Percentiles rank a stretch among this genome's conserved stretches.
Evolutionary conservation across 2,113 vertebrate species (phyloP).

Genomic region (Camelus bactrianus): DNA sequence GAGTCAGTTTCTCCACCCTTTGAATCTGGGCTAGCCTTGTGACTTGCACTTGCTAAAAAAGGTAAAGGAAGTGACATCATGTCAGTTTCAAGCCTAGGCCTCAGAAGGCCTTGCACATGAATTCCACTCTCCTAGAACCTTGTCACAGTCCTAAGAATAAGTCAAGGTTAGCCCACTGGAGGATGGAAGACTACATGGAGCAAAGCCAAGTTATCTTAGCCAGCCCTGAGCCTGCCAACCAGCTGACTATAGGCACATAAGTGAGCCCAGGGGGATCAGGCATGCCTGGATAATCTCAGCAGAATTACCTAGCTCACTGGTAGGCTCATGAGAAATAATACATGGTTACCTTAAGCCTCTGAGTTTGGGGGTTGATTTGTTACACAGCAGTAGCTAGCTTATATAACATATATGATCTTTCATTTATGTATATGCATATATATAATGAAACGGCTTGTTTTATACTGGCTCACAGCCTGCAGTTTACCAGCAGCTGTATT

Average conservation of each 20-base stretch:
- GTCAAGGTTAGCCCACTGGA: neutral
- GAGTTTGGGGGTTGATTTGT: neutral
- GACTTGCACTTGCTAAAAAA: neutral
- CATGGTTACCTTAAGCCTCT: neutral
- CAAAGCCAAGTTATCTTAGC: neutral
- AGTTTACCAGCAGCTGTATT: neutral
- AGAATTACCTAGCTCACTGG: neutral
- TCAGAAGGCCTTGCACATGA: neutral
- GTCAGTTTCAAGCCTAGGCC: neutral
- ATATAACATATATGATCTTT: neutral
- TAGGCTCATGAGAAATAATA: neutral
- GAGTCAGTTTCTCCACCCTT: neutral
- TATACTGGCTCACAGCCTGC: neutral
- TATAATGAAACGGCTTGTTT: neutral
- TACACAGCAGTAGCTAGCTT: neutral
- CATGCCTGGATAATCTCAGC: neutral
- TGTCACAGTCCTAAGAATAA: neutral
- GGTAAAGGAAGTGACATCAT: neutral
- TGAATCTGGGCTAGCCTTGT: neutral
- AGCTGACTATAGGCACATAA: neutral
- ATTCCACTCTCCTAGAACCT: neutral
- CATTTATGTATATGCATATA: too few relatives aligned
- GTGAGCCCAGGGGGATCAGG: too few relatives aligned
- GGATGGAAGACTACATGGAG: neutral
- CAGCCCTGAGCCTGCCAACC: neutral